Base-by-base conservation (phyloP, 2,888 invertebrate species). In the Dichetophora obliterata region DNA sequence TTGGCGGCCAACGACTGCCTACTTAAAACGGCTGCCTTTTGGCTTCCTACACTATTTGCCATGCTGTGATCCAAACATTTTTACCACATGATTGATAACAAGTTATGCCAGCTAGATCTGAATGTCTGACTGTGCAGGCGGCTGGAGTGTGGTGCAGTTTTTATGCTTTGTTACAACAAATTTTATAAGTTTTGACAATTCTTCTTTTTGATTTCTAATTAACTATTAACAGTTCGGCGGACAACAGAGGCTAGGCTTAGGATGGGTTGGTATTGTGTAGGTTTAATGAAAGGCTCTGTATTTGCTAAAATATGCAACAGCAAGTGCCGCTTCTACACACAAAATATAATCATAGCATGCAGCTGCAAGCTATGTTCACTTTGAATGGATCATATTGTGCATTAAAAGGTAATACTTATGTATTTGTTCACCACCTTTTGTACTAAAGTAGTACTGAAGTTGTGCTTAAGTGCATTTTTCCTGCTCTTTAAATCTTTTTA, bases 1-100 rank as follows among this genome's bases (percentile, higher is more conserved):
- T 77, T 77, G 71, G 71, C 37, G 77, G 71, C 75, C 71, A 73
- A 72, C 76, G 48, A 70, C 75, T 75, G 75, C 77, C 77, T 77
- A 77, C 77, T 43, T 34, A 52, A 22, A 43, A 19, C 37, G 66
- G 66, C 65, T 37, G 65, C 34, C 65, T 19, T 22, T 65, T 31
- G 69, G 31, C 59, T 71, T 37, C 59, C 71, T 43, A 72, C 59
- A 34, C 43, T 59, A 37, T 24, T 71, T 71, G 8, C 11, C 19
- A 1, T 48, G 48, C 68, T 48, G 48, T 27, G 48, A 43, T 37
- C 2, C 22, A 16, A 31, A 27, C 63, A 27, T 63, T 24, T 37
- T 54, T 27, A 22, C 2, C 9, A 9, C 14, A 14, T 27, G 57
- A 59, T 59, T 22, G 57, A 59, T 59, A 54, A 54, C 8, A 54